Evolutionary conservation across 1,140 invertebrate species (phyloP).

Genomic region (Ceratitis capitata): DNA sequence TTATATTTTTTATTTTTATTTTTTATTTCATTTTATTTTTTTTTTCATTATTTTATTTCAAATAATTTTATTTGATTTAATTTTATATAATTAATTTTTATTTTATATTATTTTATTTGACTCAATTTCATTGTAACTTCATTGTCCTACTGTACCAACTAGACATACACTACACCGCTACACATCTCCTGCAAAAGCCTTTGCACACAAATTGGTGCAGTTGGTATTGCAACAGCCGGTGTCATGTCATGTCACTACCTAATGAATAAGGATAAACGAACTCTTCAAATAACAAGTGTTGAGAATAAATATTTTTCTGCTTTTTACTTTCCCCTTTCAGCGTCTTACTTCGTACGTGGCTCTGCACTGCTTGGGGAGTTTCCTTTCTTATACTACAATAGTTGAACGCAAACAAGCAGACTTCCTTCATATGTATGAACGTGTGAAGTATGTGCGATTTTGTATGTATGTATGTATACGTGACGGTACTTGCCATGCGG

Average conservation of each 20-base stretch:
- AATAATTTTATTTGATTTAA: no score
- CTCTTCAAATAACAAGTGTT: constrained; percentile 19
- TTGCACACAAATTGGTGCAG: neutral
- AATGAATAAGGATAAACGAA: constrained; percentile 19
- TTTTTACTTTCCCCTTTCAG: neutral
- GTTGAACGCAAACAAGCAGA: neutral
- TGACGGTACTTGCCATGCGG: neutral
- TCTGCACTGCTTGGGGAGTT: neutral
- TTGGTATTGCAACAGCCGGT: constrained; percentile 14
- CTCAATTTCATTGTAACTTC: no score
- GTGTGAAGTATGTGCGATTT: no score
- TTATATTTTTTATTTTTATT: no score
- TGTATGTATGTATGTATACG: no score
- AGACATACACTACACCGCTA: no score
- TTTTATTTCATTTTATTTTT: no score
- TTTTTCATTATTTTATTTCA: no score
- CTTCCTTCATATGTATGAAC: neutral
- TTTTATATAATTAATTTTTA: no score
- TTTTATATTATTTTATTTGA: no score
- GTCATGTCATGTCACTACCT: constrained; percentile 19
- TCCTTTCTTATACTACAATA: neutral
- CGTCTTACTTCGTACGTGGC: neutral
- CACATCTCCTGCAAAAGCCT: neutral
- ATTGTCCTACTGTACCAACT: no score
- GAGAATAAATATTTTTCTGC: neutral